Conservation (phyloP, 2,797 vertebrate species). For the Columba guinea region DNA sequence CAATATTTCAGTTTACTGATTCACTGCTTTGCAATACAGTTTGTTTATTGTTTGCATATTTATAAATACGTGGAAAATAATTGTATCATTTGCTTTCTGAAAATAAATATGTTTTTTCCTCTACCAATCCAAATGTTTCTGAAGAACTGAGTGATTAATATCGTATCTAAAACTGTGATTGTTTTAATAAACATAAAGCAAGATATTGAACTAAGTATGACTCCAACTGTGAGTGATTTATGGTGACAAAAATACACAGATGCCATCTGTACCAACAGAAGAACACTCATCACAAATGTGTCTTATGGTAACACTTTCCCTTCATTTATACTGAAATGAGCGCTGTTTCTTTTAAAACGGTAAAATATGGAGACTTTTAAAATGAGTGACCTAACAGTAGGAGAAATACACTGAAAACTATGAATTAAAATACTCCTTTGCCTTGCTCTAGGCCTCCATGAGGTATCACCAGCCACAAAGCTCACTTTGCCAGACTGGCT, state of each 20-base stretch:
- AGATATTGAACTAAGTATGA: constrained; percentile 51
- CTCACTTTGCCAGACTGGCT: neutral
- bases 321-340: constrained; percentile 37
- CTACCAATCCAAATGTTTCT: constrained; percentile 53
- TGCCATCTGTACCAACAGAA: constrained; percentile 71
- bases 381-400: neutral
- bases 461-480: neutral
- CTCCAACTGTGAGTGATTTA: constrained; percentile 63
- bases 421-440: constrained; percentile 10
- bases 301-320: constrained; percentile 44
- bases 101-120: constrained; percentile 64
- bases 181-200: constrained; percentile 63
- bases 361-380: constrained; percentile 41
- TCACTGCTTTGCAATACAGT: neutral
- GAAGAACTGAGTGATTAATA: constrained; percentile 39
- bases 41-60: neutral
- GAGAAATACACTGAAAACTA: neutral
- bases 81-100: constrained; percentile 52
- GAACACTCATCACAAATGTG: constrained; percentile 44
- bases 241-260: constrained; percentile 72
- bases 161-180: constrained; percentile 36
- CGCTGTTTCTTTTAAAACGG: constrained; percentile 1
- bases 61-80: constrained; percentile 35
- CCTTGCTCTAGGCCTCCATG: neutral
- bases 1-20: neutral